Evolutionary conservation across 2,888 invertebrate genomes (phyloP).

Genomic region (Cryptophagus acutangulus): DNA sequence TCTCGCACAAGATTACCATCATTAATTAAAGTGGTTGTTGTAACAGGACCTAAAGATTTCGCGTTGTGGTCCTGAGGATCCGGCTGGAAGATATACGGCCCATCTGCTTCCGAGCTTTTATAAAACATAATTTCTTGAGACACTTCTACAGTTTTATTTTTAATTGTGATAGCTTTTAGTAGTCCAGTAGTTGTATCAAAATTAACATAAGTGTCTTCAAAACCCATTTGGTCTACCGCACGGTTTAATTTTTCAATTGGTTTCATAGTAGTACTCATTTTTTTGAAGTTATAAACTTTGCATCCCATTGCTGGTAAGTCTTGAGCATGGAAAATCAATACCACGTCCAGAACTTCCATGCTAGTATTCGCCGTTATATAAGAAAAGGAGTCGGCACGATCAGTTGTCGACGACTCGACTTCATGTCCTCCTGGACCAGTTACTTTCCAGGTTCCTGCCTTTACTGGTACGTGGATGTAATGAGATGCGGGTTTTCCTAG

Average conservation of each 20-base stretch:
- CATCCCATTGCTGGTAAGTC: constrained; percentile 20
- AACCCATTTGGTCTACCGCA: background rate
- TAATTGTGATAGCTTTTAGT: constrained; percentile 16
- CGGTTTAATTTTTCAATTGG: background rate
- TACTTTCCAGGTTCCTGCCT: constrained; percentile 28
- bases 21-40: constrained; percentile 37
- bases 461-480: constrained; percentile 54
- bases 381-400: constrained; percentile 17
- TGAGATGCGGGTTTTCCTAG: constrained; percentile 51
- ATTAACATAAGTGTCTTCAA: constrained; percentile 1
- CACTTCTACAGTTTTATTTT: constrained; percentile 38
- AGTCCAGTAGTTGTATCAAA: background rate
- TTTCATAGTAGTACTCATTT: background rate
- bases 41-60: constrained; percentile 20
- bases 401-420: constrained; percentile 18
- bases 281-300: constrained; percentile 17
- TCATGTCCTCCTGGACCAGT: constrained; percentile 17
- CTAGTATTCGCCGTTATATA: constrained; percentile 15
- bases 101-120: background rate
- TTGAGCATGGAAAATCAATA: constrained; percentile 18
- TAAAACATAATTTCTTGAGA: constrained; percentile 7
- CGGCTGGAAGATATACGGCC: constrained; percentile 4
- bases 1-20: constrained; percentile 56
- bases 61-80: background rate
- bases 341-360: constrained; percentile 8